Evolutionary conservation across 2,113 vertebrate species (phyloP).

Genomic region (Stictonetta naevosa): DNA sequence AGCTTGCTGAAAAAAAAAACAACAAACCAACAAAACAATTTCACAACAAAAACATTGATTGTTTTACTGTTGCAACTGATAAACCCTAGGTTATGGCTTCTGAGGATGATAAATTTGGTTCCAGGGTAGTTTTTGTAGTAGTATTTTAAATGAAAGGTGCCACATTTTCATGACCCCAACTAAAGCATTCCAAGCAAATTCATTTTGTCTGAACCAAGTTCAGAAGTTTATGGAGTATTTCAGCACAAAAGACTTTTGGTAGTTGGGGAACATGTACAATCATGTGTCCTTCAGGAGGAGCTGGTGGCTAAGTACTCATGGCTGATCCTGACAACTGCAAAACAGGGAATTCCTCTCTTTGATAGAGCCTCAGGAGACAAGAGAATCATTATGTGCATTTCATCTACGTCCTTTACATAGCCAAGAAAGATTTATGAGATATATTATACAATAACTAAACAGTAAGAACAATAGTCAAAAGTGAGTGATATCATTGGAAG

Average conservation of each 20-base stretch:
- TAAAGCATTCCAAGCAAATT: not conserved
- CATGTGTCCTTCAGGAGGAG: not conserved
- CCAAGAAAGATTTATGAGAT: not conserved
- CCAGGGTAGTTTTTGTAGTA: not conserved
- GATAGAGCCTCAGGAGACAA: not conserved
- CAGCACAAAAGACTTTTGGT: not conserved
- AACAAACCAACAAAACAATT: not conserved
- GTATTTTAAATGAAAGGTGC: not conserved
- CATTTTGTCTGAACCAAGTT: not conserved
- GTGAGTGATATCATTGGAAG: not conserved
- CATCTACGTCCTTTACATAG: not conserved
- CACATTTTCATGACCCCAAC: not conserved
- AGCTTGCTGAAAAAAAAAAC: not conserved
- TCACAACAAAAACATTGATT: not conserved
- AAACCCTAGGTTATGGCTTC: not conserved
- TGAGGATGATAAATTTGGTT: not conserved
- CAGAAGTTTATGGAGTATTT: not conserved
- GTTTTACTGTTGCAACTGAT: not conserved
- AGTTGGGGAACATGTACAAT: not conserved
- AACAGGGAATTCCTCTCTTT: not conserved
- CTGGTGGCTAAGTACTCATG: not conserved
- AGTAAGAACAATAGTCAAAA: not conserved
- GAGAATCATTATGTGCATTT: not conserved
- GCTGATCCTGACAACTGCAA: not conserved
- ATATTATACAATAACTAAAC: not conserved